Evolutionary conservation across 2,113 vertebrate genomes (phyloP).

Genomic region (Dromaius novaehollandiae): DNA sequence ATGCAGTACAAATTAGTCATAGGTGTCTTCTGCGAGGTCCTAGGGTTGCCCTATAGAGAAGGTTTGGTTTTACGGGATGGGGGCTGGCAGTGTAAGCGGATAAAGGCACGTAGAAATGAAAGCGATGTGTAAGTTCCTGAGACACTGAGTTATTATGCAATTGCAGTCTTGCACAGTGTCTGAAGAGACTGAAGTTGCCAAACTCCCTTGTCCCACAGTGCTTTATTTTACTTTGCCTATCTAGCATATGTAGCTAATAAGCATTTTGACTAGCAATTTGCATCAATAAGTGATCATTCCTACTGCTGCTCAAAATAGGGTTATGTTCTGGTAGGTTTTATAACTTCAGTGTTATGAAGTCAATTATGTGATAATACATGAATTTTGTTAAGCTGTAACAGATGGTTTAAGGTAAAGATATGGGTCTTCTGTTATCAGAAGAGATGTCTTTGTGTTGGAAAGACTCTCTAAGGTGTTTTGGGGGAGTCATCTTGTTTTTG

Average conservation of each 20-base stretch:
- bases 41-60: neutral
- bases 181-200: accelerated
- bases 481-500: neutral
- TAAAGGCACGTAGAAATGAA: neutral
- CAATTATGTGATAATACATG: neutral
- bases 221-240: accelerated
- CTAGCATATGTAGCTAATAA: neutral
- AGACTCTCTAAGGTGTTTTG: neutral
- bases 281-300: accelerated
- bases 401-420: neutral
- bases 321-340: neutral
- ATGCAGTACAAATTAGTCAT: accelerated
- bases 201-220: neutral
- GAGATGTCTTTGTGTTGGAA: accelerated
- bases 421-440: neutral
- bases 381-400: neutral
- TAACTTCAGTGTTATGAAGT: accelerated
- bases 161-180: neutral
- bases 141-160: neutral
- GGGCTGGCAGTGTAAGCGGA: neutral
- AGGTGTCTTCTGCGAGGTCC: neutral
- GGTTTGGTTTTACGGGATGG: neutral
- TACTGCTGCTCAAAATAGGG: neutral
- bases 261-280: neutral
- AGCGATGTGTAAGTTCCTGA: neutral